Conservation (phyloP, 1,140 invertebrate genomes). For the Phenacoccus solenopsis region DNA sequence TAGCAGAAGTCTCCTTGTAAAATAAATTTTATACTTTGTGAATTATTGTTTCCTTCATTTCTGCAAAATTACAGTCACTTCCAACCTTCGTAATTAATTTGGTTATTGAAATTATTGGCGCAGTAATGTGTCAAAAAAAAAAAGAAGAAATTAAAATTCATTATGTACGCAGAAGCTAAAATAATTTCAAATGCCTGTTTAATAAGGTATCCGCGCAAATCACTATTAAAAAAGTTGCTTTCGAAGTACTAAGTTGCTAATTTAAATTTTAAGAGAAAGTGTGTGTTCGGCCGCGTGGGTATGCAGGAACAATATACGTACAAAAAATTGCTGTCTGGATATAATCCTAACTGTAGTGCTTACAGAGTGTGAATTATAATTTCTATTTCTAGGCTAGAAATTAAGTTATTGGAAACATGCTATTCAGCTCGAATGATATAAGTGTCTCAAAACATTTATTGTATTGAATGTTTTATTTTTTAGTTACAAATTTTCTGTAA, state of each 20-base stretch:
- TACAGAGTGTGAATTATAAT: background rate
- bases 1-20: background rate
- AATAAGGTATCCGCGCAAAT: no score
- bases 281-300: background rate
- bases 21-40: slow-evolving; percentile 14
- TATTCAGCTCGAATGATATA: background rate
- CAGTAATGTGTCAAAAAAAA: no score
- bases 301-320: background rate
- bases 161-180: no score
- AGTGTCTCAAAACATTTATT: background rate
- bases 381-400: background rate
- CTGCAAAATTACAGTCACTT: background rate
- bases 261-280: no score
- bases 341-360: background rate
- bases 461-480: background rate
- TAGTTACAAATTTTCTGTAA: background rate
- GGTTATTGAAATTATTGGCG: no score
- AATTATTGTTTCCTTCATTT: slow-evolving; percentile 6
- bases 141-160: no score
- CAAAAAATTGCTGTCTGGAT: background rate
- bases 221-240: background rate
- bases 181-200: no score
- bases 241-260: background rate
- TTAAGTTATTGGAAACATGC: background rate
- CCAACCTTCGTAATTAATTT: no score